Percentiles rank a stretch among this genome's conserved stretches.
phyloP scores from a whole-genome alignment of 2,888 invertebrate species.

The Drosophila tripunctata region DNA sequence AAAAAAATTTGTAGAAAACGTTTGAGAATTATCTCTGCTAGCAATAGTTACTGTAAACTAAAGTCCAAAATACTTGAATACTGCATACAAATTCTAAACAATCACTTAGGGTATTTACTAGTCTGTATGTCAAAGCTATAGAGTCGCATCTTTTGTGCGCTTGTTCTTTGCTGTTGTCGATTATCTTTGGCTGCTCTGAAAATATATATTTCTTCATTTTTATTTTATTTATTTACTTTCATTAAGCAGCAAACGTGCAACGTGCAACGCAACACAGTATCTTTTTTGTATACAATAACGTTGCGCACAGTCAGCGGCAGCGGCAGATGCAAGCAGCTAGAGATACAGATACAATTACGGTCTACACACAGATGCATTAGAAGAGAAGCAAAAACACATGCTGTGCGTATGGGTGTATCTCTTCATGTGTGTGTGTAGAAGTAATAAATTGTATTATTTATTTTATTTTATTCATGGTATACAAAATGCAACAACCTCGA shows the following conservation, averaged over 20 bases:
- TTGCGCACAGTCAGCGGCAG: constrained; percentile 17
- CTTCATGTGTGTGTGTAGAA: constrained; percentile 41
- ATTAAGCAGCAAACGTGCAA: constrained; percentile 40
- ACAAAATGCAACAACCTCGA: constrained; percentile 5
- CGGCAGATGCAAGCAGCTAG: constrained; percentile 37
- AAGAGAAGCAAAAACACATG: constrained; percentile 45
- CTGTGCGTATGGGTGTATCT: constrained; percentile 43
- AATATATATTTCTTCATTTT: constrained; percentile 70
- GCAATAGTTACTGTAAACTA: too few relatives aligned
- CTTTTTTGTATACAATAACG: constrained; percentile 52
- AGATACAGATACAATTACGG: constrained; percentile 19
- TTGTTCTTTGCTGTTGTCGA: constrained; percentile 19
- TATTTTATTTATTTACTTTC: constrained; percentile 78
- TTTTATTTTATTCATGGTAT: constrained; percentile 71
- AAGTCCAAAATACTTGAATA: too few relatives aligned
- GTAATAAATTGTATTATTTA: constrained; percentile 79
- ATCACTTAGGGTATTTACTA: neutral
- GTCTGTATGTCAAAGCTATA: neutral
- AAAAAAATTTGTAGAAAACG: too few relatives aligned
- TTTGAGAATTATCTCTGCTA: too few relatives aligned
- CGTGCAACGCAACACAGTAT: constrained; percentile 35
- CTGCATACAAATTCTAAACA: too few relatives aligned
- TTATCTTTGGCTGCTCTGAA: constrained; percentile 40
- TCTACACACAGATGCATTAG: constrained; percentile 34
- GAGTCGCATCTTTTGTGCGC: neutral